Evolutionary conservation across 1,140 invertebrate genomes (phyloP), one percentile per base, ranked within the genome.

Genomic region (Melanaphis sacchari): DNA sequence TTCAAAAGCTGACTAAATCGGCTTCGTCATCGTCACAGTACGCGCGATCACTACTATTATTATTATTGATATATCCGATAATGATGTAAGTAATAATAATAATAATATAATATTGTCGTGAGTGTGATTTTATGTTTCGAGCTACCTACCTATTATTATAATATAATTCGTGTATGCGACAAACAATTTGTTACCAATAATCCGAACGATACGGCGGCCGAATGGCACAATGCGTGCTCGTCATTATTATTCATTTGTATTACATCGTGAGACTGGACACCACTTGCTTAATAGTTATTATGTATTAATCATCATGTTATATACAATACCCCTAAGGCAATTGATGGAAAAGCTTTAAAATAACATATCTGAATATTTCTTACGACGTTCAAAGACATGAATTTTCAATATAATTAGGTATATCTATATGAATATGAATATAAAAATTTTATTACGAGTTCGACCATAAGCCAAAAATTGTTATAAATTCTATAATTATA

Each of bases 181-280:
- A 36, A 76, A 76, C 59, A 46, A 87, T 46, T 87, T 87, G 31
- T 87, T 31, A 46, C 43, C 43, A 43, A n/a, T 87, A 87, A 84
- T 84, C 82, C 82, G 8, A 41, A 84, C 22, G 82, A 84, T 4
- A 84, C 38, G 82, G 38, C 82, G 38, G 15, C n/a, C 18, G 59
- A n/a, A n/a, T n/a, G 59, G 1, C 31, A 76, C 59, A n/a, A 76
- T 76, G 59, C 59, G 15, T n/a, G 31, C 31, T 18, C 4, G 31
- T 31, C 31, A 76, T 76, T 76, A 76, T 76, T 76, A 36, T 76
- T 66, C n/a, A 76, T 76, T 76, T 76, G 59, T 82, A 38, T 82
- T 82, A 82, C 36, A 82, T 38, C 76, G 76, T 82, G 76, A 38
- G 76, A 82, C 59, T 76, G 31, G n/a, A 6, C n/a, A 36, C 15